Evolutionary conservation across 2,113 vertebrate genomes (phyloP), one percentile per base, ranked within the genome.

Genomic region (Aptenodytes patagonicus): DNA sequence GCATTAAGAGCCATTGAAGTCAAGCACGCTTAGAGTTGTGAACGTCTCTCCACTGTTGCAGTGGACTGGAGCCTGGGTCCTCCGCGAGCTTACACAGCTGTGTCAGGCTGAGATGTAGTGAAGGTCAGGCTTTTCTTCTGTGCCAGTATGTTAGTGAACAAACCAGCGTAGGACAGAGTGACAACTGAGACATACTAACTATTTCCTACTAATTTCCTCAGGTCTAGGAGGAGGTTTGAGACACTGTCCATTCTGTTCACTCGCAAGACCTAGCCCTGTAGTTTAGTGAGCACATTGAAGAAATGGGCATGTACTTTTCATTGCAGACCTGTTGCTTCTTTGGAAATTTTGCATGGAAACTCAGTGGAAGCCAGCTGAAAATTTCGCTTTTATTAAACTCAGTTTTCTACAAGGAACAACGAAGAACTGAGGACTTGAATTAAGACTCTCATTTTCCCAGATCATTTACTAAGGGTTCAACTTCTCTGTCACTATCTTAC

Each of bases 241-340:
- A 11, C 26, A 11, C 29, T 8, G 3, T 82, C 76, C 29, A 9
- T 87, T 76, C 44, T 61, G 16, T 72, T 91, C 10, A 31, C 29
- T 92, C 0, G 0, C 17, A 78, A 49, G 15, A 83, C 3, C 0
- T 28, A 38, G 17, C 32, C 13, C 42, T 46, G 24, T 57, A 52
- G 42, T 47, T 84, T n/a, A 21, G 26, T 60, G n/a, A 28, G 49
- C 31, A 14, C 28, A 11, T 2, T 51, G 77, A 80, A 69, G 46
- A 73, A 89, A 84, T 36, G 20, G 20, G 9, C 16, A 12, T 2
- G 2, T 49, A 32, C 8, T 82, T 91, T 69, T 79, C 20, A 12
- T 20, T 77, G 72, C 34, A 90, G 47, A 57, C 8, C 31, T 65
- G 11, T 61, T 82, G 15, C 21, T 55, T 38, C 44, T 78, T n/a